These are phyloP conservation scores for Leptinotarsa tumamoca DNA, from an alignment of 2,888 invertebrate species.

Conservation along the genomic window DNA sequence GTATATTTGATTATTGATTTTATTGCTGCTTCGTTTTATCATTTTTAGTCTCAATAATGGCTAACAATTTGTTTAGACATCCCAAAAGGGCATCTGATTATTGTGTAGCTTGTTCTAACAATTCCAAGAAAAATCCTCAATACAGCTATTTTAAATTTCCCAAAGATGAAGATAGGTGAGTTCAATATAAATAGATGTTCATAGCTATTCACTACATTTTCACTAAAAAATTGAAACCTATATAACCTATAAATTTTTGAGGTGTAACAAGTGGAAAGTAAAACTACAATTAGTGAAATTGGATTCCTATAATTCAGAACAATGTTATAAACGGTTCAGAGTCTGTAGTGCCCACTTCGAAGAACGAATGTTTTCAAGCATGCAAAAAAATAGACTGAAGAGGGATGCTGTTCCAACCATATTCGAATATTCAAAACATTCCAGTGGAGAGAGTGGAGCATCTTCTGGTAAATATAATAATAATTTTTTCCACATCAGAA, in stretches of 20 bases:
- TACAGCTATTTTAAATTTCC: constrained; percentile 1
- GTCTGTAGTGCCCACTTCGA: neutral
- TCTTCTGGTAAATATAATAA: neutral
- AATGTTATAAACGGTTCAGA: neutral
- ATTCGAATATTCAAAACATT: neutral
- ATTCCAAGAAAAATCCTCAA: neutral
- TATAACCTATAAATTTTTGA: neutral
- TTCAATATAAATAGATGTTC: neutral
- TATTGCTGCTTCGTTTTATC: neutral
- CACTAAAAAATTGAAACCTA: neutral
- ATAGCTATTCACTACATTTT: too few species aligned
- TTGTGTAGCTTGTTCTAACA: neutral
- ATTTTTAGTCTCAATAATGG: neutral
- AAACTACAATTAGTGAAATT: neutral
- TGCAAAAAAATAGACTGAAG: neutral
- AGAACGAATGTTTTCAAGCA: neutral
- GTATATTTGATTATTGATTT: neutral
- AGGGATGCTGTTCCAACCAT: constrained; percentile 5
- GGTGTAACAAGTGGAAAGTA: neutral
- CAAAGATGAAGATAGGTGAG: neutral
- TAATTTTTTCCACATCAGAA: too few species aligned
- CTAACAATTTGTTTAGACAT: constrained; percentile 1
- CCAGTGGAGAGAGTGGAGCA: neutral
- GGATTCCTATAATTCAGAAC: neutral
- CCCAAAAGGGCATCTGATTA: neutral